phyloP scores from a whole-genome alignment of 2,888 invertebrate genomes.

The Tetranychus piercei region DNA sequence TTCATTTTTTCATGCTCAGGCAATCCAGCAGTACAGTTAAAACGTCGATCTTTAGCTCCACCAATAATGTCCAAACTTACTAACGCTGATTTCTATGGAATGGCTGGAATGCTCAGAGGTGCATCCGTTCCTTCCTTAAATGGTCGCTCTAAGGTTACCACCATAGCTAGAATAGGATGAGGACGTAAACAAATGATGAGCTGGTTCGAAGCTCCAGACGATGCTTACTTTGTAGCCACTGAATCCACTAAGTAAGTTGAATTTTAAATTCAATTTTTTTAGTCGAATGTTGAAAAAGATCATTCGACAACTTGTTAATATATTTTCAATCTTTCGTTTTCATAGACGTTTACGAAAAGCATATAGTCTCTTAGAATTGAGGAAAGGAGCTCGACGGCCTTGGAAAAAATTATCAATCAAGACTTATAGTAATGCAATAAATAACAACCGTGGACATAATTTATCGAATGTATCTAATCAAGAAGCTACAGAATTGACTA shows the following conservation, averaged over 20 bases:
- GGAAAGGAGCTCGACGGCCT: slow-evolving; percentile 66
- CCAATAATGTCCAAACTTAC: slow-evolving; percentile 19
- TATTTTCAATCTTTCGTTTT: slow-evolving; percentile 6
- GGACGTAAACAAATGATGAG: slow-evolving; percentile 67
- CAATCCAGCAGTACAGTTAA: slow-evolving; percentile 13
- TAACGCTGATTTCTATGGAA: slow-evolving; percentile 19
- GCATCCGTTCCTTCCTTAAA: slow-evolving; percentile 37
- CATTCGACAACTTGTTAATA: not conserved
- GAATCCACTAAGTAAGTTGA: slow-evolving; percentile 62
- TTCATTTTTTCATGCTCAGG: not conserved
- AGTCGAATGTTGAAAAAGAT: not conserved
- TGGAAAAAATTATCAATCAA: slow-evolving; percentile 34
- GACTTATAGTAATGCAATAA: slow-evolving; percentile 2
- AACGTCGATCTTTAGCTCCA: slow-evolving; percentile 21
- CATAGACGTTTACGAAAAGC: slow-evolving; percentile 62
- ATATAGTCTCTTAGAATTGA: slow-evolving; percentile 55
- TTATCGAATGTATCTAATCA: no score
- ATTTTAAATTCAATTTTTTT: not conserved
- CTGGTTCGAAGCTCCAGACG: slow-evolving; percentile 95
- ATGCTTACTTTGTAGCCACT: slow-evolving; percentile 82
- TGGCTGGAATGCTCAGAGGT: slow-evolving; percentile 25
- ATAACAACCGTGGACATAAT: not conserved
- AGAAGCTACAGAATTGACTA: no score
- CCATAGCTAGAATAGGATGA: slow-evolving; percentile 50
- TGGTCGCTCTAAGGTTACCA: slow-evolving; percentile 62